Conservation (phyloP, 2,797 vertebrate species). For the Carapus acus region DNA sequence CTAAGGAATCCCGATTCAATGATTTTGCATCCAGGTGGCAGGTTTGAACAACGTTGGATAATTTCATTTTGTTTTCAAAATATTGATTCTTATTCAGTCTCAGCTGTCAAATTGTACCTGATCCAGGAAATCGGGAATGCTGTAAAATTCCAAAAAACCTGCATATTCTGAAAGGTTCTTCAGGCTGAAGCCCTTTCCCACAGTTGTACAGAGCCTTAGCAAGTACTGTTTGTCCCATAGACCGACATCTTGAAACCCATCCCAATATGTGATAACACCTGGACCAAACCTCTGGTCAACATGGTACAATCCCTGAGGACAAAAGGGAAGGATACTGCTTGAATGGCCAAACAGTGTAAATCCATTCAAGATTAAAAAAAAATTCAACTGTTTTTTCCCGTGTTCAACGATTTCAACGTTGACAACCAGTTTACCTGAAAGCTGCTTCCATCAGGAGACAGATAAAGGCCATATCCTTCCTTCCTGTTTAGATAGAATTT, state of each 20-base stretch:
- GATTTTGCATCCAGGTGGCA: no score
- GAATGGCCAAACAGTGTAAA: not conserved
- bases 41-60: no score
- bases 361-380: not conserved
- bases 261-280: slow-evolving; percentile 73
- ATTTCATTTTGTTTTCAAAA: no score
- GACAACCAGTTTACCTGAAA: slow-evolving; percentile 75
- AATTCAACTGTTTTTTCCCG: no score
- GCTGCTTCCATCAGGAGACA: slow-evolving; percentile 63
- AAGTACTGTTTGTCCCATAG: slow-evolving; percentile 77
- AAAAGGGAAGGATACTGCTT: not conserved
- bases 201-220: slow-evolving; percentile 68
- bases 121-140: slow-evolving; percentile 3
- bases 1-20: no score
- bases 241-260: slow-evolving; percentile 78
- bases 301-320: slow-evolving; percentile 79
- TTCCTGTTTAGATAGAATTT: slow-evolving; percentile 81
- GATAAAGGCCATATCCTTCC: slow-evolving; percentile 79
- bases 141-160: slow-evolving; percentile 31
- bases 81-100: no score
- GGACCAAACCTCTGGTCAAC: slow-evolving; percentile 78
- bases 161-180: slow-evolving; percentile 64
- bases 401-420: no score
- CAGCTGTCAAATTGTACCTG: slow-evolving; percentile 21
- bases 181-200: slow-evolving; percentile 68